Evolutionary conservation across 2,888 invertebrate genomes (phyloP), one percentile per base, ranked within the genome.

Genomic region (Eupithecia centaureata): DNA sequence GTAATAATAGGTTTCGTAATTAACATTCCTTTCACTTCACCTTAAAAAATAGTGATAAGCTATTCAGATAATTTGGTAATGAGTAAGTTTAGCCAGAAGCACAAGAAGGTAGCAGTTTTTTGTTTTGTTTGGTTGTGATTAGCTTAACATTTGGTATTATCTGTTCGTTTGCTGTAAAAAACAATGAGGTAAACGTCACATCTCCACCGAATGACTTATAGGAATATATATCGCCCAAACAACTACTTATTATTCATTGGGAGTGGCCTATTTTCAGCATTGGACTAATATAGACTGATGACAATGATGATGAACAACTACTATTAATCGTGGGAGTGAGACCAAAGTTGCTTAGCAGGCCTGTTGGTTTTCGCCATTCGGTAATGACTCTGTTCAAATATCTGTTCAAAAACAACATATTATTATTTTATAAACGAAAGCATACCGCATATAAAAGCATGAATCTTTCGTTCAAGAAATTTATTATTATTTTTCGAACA

Each of bases 1-100:
- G 77, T 47, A 68, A 72, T 86, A 87, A 89, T 82, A 83, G 84
- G 84, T 85, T 86, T 76, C 69, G 87, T 84, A 87, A 91, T 91
- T 90, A 91, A 90, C 91, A 91, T 91, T 91, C 89, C 86, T 83
- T 83, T 76, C 74, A 75, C 78, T 81, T 27, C 83, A 82, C 68
- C 65, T 71, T 68, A 68, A 68, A 72, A 65, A 63, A 62, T 56
- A 56, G 66, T 57, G 73, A 74, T 74, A 74, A 74, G 65, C 67
- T 68, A 25, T 65, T 65, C 56, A 63, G 38, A 69, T 76, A 78
- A 80, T 80, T 77, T 77, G 35, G 73, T 68, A 77, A 76, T 76
- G 76, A 75, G 22, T 52, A 64, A 57, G 62, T 69, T 71, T 71
- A 67, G 65, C 65, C 65, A 63, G 30, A 33, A 51, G 1, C 30